Conservation (phyloP, 2,113 vertebrate species). For the Chinchilla lanigera region DNA sequence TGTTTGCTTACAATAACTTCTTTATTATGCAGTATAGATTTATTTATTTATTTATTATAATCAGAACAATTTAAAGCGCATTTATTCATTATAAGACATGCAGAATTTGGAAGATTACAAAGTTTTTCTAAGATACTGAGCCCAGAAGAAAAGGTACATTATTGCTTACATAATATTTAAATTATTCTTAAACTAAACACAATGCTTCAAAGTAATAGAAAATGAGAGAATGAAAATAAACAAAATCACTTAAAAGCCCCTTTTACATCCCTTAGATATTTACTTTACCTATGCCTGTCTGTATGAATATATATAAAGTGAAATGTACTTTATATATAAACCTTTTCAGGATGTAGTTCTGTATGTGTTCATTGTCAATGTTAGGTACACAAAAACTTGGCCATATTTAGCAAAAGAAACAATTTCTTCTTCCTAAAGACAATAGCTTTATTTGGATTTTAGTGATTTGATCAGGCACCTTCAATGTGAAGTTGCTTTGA, state of each 20-base stretch:
- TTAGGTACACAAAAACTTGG: background rate
- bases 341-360: slow-evolving; percentile 48
- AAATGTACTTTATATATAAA: slow-evolving; percentile 32
- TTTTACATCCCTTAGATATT: background rate
- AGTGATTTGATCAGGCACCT: background rate
- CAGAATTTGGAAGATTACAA: slow-evolving; percentile 15
- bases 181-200: slow-evolving; percentile 27
- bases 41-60: no score
- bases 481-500: slow-evolving; percentile 38
- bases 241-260: slow-evolving; percentile 28
- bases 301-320: background rate
- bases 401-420: slow-evolving; percentile 36
- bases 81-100: slow-evolving; percentile 24
- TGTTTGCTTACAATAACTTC: slow-evolving; percentile 53
- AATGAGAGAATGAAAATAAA: slow-evolving; percentile 28
- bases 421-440: slow-evolving; percentile 5
- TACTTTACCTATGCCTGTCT: background rate
- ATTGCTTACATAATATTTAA: background rate
- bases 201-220: slow-evolving; percentile 1
- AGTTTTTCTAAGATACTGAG: slow-evolving; percentile 6
- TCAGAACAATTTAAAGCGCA: slow-evolving; percentile 3
- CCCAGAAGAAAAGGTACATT: background rate
- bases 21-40: background rate
- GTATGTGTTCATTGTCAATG: background rate
- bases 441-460: slow-evolving; percentile 7